Percentiles rank a stretch among this genome's conserved stretches.
Evolutionary conservation across 1,140 invertebrate species (phyloP).

Genomic region (Megathymus violae): DNA sequence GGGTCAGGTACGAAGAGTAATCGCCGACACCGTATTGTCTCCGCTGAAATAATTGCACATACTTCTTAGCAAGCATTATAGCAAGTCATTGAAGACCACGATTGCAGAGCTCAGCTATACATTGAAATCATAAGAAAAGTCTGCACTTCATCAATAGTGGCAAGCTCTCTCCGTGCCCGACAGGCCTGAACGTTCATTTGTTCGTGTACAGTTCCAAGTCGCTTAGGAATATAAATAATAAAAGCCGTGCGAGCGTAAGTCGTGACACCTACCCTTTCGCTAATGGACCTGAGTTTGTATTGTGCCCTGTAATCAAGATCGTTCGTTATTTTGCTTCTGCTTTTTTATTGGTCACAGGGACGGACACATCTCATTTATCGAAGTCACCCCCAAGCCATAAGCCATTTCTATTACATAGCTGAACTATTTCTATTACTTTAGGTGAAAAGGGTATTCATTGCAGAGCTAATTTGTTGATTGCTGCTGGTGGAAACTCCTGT

Average conservation of each 20-base stretch:
- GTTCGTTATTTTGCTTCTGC: constrained; percentile 55
- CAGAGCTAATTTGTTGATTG: constrained; percentile 26
- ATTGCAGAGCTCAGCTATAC: constrained; percentile 17
- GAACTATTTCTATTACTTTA: constrained; percentile 2
- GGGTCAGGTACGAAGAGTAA: constrained; percentile 14
- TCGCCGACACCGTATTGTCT: constrained; percentile 19
- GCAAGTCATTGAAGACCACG: constrained; percentile 24
- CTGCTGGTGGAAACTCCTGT: neutral
- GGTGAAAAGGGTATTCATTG: constrained; percentile 18
- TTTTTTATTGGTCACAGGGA: constrained; percentile 65
- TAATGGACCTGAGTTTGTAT: constrained; percentile 75
- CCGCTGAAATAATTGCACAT: constrained; percentile 26
- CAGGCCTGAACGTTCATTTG: constrained; percentile 66
- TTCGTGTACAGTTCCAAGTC: constrained; percentile 51
- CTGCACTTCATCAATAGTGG: constrained; percentile 33
- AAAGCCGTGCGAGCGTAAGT: constrained; percentile 59
- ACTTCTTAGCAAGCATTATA: constrained; percentile 33
- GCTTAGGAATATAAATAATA: constrained; percentile 68
- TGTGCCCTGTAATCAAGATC: constrained; percentile 73
- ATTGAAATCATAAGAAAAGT: constrained; percentile 37
- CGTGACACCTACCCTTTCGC: constrained; percentile 75
- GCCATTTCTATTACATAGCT: constrained; percentile 30
- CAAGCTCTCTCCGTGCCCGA: constrained; percentile 42
- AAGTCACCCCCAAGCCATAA: constrained; percentile 22
- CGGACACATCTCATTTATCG: constrained; percentile 64